Evolutionary conservation across 2,888 invertebrate genomes (phyloP), one percentile per base, ranked within the genome.

Genomic region (Drosophila imparisetae): DNA sequence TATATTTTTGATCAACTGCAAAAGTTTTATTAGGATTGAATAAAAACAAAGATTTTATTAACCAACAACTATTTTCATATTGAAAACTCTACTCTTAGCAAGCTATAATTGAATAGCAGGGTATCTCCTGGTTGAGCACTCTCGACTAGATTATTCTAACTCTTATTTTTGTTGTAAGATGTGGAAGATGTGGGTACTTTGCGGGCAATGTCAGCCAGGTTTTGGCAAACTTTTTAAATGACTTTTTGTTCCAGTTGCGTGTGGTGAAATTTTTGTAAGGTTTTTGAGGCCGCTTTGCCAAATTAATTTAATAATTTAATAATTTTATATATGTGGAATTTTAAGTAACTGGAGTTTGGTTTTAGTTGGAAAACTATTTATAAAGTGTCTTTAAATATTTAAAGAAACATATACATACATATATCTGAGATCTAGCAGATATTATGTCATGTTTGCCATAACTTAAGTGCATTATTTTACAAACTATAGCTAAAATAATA

Each of bases 171-270:
- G 24, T 1, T 24, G 24, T 4, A n/a, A n/a, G n/a, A n/a, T n/a
- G n/a, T 7, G 62, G 32, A 40, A 60, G 55, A 52, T 38, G 42
- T 48, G 40, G 27, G 38, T 45, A 40, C 11, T 45, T 48, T 24
- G 36, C 27, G n/a, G 24, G 45, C 24, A 45, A n/a, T 29, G 21
- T n/a, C 29, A 24, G 50, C 34, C 21, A 58, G 34, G 34, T 65
- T 66, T 61, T 45, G 34, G 21, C 50, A 15, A 83, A 86, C 66
- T 73, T 89, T 83, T 78, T 70, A 71, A 75, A 52, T 65, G 69
- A 66, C 54, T 80, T 74, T 78, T 72, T 77, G 66, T 61, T 72
- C 24, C 30, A 34, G 40, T 61, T 64, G 67, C 32, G 40, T 66
- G 60, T 50, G 59, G 49, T 68, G 45, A 58, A 66, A 60, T 60